A percentile compares a stretch with the other conserved stretches of the same genome.
Conservation (phyloP, 2,888 invertebrate genomes). For the Drosophila buzzatii region DNA sequence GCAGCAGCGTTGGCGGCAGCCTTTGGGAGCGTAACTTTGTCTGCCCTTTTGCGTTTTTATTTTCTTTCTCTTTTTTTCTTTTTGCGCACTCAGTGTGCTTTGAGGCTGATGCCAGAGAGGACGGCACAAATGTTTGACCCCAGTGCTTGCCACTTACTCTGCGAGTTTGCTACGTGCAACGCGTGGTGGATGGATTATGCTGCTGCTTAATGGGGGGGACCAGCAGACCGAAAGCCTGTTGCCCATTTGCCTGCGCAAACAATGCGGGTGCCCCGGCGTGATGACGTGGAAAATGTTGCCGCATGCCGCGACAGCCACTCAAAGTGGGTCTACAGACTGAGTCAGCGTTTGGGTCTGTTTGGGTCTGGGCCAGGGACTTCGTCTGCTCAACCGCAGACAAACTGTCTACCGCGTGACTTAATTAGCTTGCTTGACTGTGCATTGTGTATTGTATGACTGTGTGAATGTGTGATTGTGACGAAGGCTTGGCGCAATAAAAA, state of each 20-base stretch:
- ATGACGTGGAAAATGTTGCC: slow-evolving; percentile 74
- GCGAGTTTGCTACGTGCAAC: slow-evolving; percentile 51
- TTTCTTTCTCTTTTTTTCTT: slow-evolving; percentile 1
- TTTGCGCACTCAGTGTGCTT: slow-evolving; percentile 14
- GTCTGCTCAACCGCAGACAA: slow-evolving; percentile 61
- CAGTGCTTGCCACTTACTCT: slow-evolving; percentile 44
- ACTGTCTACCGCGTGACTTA: slow-evolving; percentile 74
- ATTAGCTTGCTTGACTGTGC: slow-evolving; percentile 53
- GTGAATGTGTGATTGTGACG: slow-evolving; percentile 2
- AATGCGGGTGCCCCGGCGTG: slow-evolving; percentile 66
- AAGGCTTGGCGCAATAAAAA: slow-evolving; percentile 1
- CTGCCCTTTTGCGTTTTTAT: slow-evolving; percentile 46
- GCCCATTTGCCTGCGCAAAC: slow-evolving; percentile 59
- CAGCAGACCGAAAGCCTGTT: slow-evolving; percentile 11
- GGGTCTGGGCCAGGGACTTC: slow-evolving; percentile 11
- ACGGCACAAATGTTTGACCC: slow-evolving; percentile 50
- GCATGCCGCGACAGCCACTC: slow-evolving; percentile 48
- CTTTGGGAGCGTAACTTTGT: slow-evolving; percentile 53
- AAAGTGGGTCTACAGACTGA: slow-evolving; percentile 28
- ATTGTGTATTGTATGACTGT: neutral
- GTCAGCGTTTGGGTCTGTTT: slow-evolving; percentile 29
- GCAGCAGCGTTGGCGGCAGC: slow-evolving; percentile 10
- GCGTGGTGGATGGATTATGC: slow-evolving; percentile 52
- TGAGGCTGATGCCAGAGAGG: slow-evolving; percentile 29
- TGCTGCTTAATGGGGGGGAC: slow-evolving; percentile 15